These are phyloP conservation scores for Listronotus oregonensis DNA, from an alignment of 1,140 invertebrate genomes.

Conservation along the genomic window DNA sequence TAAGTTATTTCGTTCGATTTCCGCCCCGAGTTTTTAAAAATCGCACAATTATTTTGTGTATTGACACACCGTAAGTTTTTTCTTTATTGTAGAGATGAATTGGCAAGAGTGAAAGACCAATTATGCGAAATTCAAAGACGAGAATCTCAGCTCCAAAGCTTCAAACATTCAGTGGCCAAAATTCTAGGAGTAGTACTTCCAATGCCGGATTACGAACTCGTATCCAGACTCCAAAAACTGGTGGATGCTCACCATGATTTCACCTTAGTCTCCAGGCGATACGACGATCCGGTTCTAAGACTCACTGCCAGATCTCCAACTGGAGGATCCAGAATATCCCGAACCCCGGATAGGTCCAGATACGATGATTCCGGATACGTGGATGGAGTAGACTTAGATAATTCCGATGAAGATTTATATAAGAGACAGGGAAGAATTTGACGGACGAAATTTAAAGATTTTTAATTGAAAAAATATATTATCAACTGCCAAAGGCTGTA, in stretches of 20 bases:
- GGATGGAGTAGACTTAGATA: constrained; percentile 61
- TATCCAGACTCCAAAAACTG: constrained; percentile 72
- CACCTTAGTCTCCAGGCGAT: constrained; percentile 72
- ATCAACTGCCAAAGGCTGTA: no score
- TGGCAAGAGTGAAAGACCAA: constrained; percentile 71
- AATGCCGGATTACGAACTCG: constrained; percentile 76
- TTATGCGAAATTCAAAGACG: constrained; percentile 72
- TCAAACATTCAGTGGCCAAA: constrained; percentile 70
- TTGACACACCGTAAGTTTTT: no score
- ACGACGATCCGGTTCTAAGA: constrained; percentile 67
- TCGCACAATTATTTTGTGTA: no score
- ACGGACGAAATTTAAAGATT: constrained; percentile 16
- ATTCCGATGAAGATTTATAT: constrained; percentile 63
- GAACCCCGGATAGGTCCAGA: constrained; percentile 63
- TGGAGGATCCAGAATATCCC: constrained; percentile 59
- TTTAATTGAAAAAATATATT: no score
- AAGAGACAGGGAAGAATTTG: constrained; percentile 52
- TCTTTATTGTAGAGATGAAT: constrained; percentile 63
- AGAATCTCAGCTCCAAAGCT: constrained; percentile 74
- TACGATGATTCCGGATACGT: constrained; percentile 66
- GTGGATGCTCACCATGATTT: constrained; percentile 79
- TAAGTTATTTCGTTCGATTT: no score
- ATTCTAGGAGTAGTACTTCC: constrained; percentile 69
- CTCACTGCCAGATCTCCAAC: constrained; percentile 61
- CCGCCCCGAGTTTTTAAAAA: no score